Evolutionary conservation across 2,888 invertebrate genomes (phyloP), one percentile per base, ranked within the genome.

Genomic region (Melitaea athalia): DNA sequence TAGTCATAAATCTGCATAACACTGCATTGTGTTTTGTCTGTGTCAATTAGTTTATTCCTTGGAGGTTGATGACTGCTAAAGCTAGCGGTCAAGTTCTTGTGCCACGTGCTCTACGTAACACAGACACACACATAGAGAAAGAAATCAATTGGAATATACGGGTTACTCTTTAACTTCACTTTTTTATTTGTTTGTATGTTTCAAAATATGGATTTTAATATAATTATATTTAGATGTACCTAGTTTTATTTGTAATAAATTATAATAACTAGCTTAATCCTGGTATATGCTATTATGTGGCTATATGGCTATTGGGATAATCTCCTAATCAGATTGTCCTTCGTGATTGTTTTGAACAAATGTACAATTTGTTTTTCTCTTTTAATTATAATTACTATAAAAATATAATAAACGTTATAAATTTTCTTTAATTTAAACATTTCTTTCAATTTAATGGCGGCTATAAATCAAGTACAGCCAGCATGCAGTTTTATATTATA

Each of bases 41-140:
- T 57, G 10, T 42, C 38, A 57, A 64, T 45, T 50, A 64, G 31
- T n/a, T 67, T 50, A 47, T 57, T 60, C 67, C 53, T 63, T 64
- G 10, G 61, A 60, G 71, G 67, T 70, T 70, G 70, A 62, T 71
- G 69, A 70, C 69, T 70, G 66, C 74, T 59, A 49, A 60, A 64
- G 69, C 71, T 67, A 68, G 68, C 79, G 82, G 81, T 84, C 83
- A 83, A 83, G 83, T 83, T 83, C 79, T 77, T 67, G 62, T 59
- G 69, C 76, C 79, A 79, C 80, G 77, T 79, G 73, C 63, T 71
- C 57, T 42, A 47, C 68, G 65, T 67, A 59, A 59, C 52, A 50
- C 43, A 55, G 52, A 50, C 60, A 63, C 42, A 55, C 15, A 57
- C 31, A 57, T 5, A n/a, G 15, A 6, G n/a, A 43, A 24, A 10